These are phyloP conservation scores for Tetranychus piercei DNA, from an alignment of 2,888 invertebrate species.

Conservation along the genomic window DNA sequence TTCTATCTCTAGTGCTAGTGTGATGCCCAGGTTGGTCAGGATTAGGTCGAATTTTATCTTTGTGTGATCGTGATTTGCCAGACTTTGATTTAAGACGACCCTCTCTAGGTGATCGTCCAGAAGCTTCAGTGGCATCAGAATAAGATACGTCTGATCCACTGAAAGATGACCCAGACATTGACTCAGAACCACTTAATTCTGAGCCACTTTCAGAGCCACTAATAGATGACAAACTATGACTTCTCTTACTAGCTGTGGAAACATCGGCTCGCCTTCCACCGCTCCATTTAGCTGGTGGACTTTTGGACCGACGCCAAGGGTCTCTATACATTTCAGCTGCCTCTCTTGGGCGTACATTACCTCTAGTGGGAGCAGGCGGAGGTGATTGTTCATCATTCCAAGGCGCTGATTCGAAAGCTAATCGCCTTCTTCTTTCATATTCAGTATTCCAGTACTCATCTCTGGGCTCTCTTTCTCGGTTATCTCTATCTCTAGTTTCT, in stretches of 20 bases:
- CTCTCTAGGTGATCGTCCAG: background rate
- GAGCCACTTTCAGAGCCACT: conserved; percentile 7
- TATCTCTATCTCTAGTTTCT: background rate
- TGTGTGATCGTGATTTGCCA: no score
- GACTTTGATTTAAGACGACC: background rate
- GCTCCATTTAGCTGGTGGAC: conserved; percentile 8
- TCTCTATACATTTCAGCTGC: conserved; percentile 19
- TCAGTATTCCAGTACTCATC: conserved; percentile 16
- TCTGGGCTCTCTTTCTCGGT: background rate
- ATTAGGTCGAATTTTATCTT: no score
- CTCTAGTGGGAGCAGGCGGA: background rate
- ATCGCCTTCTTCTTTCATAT: conserved; percentile 19
- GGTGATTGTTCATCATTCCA: conserved; percentile 18
- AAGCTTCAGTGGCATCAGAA: conserved; percentile 2
- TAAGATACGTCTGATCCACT: conserved; percentile 9
- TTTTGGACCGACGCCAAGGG: conserved; percentile 22
- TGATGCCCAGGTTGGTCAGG: no score
- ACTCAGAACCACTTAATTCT: conserved; percentile 8
- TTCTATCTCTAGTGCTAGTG: no score
- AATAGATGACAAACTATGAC: conserved; percentile 1
- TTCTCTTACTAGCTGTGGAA: background rate
- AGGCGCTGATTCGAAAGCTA: conserved; percentile 22
- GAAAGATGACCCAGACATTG: conserved; percentile 3
- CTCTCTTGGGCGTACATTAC: background rate
- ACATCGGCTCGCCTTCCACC: background rate